These are phyloP conservation scores for Sphenodon punctatus DNA, from an alignment of 2,797 vertebrate species.

Conservation along the genomic window DNA sequence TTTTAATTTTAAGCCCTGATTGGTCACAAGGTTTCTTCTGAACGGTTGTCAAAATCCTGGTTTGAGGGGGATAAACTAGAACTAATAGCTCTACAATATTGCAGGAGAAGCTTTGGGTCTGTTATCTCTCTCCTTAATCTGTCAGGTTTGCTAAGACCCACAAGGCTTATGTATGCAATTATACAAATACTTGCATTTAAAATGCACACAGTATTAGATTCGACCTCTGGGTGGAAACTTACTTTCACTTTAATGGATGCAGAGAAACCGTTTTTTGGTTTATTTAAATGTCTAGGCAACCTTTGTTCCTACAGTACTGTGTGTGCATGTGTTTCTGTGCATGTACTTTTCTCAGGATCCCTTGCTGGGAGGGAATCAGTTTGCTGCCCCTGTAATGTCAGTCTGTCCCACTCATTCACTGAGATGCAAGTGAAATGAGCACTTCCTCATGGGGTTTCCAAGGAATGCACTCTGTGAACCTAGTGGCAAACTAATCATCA, in stretches of 20 bases:
- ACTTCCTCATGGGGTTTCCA: accelerated
- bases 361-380: background rate
- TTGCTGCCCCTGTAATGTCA: accelerated
- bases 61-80: accelerated
- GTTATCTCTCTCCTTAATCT: background rate
- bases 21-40: background rate
- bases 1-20: background rate
- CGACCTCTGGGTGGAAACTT: background rate
- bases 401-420: accelerated
- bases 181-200: background rate
- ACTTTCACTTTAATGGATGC: accelerated
- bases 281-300: background rate
- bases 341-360: background rate
- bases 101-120: background rate
- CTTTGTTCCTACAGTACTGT: background rate
- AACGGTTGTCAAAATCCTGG: background rate
- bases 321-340: background rate
- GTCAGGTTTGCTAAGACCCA: no score
- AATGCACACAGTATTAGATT: background rate
- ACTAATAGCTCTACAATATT: background rate
- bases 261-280: background rate
- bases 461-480: background rate
- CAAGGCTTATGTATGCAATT: background rate
- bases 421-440: accelerated
- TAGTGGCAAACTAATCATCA: background rate